Percentiles rank a stretch among this genome's conserved stretches.
Evolutionary conservation across 1,140 invertebrate species (phyloP).

Genomic region (Acarapis woodi): DNA sequence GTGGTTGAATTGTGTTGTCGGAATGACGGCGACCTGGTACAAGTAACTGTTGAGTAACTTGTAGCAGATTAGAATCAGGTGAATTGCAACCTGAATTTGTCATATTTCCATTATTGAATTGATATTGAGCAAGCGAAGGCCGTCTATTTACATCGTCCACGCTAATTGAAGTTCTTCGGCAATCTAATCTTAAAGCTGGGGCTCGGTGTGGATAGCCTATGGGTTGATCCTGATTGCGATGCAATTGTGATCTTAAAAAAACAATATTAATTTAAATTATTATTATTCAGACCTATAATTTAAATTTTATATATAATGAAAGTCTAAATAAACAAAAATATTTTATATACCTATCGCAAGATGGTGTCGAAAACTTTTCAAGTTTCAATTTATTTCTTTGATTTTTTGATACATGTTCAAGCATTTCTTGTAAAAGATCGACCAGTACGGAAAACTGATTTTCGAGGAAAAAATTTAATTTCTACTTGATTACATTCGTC

Average conservation of each 20-base stretch:
- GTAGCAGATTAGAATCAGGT: conserved; percentile 54
- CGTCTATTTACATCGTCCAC: conserved; percentile 14
- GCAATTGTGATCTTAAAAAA: neutral
- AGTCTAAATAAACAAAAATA: neutral
- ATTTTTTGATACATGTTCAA: conserved; percentile 13
- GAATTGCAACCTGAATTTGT: conserved; percentile 31
- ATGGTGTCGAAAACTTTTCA: conserved; percentile 14
- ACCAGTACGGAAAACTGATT: conserved; percentile 13
- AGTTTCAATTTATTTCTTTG: conserved; percentile 15
- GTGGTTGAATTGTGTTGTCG: conserved; percentile 57
- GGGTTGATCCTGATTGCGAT: conserved; percentile 4
- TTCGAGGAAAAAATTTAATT: neutral
- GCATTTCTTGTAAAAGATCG: conserved; percentile 14
- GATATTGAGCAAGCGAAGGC: too few relatives aligned
- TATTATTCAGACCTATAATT: neutral
- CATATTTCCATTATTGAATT: too few relatives aligned
- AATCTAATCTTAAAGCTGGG: conserved; percentile 13
- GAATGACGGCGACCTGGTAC: conserved; percentile 47
- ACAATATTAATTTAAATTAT: neutral
- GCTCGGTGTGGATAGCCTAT: conserved; percentile 14
- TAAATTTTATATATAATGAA: neutral
- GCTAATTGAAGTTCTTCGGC: conserved; percentile 14
- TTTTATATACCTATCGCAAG: conserved; percentile 9
- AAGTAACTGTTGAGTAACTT: conserved; percentile 42
- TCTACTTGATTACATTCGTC: too few relatives aligned